Evolutionary conservation across 2,113 vertebrate species (phyloP).

Genomic region (Orientallactaga bullata): DNA sequence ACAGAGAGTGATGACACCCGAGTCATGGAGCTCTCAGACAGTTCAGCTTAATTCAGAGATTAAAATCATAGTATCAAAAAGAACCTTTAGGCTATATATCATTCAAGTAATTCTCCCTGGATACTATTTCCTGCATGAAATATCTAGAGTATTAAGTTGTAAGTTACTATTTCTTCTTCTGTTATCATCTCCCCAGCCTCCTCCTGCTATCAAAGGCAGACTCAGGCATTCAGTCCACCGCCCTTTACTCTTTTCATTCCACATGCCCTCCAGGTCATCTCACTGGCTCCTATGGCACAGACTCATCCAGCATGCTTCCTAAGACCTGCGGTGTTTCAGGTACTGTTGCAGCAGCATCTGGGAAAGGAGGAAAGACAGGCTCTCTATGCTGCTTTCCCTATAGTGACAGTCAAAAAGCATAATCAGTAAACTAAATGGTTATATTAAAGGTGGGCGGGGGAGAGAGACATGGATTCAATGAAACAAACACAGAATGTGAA

Average conservation of each 20-base stretch:
- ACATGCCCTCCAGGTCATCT: not conserved
- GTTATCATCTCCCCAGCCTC: not conserved
- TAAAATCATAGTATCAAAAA: constrained; percentile 63
- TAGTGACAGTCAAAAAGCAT: not conserved
- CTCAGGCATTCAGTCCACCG: not conserved
- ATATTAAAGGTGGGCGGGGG: not conserved
- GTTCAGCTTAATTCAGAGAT: constrained; percentile 54
- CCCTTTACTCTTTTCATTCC: not conserved
- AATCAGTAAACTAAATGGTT: not conserved
- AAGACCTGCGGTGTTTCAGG: not conserved
- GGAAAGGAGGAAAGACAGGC: not conserved
- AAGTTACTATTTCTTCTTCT: not conserved
- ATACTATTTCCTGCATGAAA: constrained; percentile 52
- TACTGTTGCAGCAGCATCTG: not conserved
- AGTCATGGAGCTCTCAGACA: constrained; percentile 10
- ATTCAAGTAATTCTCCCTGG: constrained; percentile 23
- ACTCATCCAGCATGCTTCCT: constrained; percentile 14
- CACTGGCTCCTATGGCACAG: not conserved
- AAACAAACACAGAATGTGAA: not conserved
- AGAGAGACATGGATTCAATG: too few species aligned
- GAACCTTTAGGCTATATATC: not conserved
- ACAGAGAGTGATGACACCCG: constrained; percentile 17
- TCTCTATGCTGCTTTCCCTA: not conserved
- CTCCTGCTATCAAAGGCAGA: not conserved
- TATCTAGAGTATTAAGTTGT: constrained; percentile 30